Conservation (phyloP, 2,888 invertebrate species). For the Stomorhina lunata region DNA sequence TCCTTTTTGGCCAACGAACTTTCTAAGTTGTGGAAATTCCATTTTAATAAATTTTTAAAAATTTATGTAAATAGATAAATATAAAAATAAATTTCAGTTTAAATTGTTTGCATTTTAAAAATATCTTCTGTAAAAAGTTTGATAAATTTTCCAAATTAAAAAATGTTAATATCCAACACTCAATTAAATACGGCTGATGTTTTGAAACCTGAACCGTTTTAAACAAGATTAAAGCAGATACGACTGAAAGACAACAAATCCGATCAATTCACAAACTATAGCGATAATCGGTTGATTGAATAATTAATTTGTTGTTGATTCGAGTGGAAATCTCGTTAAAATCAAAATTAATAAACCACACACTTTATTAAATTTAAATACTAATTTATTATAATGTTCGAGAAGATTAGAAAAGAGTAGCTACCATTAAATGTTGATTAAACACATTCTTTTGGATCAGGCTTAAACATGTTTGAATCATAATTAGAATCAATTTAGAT, state of each 20-base stretch:
- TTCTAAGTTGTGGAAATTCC: neutral
- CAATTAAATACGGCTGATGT: neutral
- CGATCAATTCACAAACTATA: neutral
- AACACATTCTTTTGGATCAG: neutral
- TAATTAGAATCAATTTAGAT: neutral
- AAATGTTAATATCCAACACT: too few relatives aligned
- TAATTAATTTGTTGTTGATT: too few relatives aligned
- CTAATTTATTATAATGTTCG: too few relatives aligned
- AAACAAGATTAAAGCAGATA: neutral
- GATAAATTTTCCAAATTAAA: too few relatives aligned
- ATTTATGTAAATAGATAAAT: neutral
- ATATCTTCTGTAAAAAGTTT: too few relatives aligned
- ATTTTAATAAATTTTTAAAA: neutral
- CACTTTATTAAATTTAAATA: too few relatives aligned
- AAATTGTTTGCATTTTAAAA: neutral
- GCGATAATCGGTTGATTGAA: neutral
- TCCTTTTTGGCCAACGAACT: neutral
- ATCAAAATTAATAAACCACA: too few relatives aligned
- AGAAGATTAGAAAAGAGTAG: too few relatives aligned
- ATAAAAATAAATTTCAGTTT: neutral
- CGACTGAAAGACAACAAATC: neutral
- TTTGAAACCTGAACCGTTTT: slow-evolving; percentile 7
- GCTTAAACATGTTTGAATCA: neutral
- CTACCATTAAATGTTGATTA: too few relatives aligned
- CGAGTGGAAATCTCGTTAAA: too few relatives aligned